Percentiles rank a stretch among this genome's conserved stretches.
These are phyloP conservation scores for Herpetotheres cachinnans DNA, from an alignment of 2,113 vertebrate species.

Conservation along the genomic window DNA sequence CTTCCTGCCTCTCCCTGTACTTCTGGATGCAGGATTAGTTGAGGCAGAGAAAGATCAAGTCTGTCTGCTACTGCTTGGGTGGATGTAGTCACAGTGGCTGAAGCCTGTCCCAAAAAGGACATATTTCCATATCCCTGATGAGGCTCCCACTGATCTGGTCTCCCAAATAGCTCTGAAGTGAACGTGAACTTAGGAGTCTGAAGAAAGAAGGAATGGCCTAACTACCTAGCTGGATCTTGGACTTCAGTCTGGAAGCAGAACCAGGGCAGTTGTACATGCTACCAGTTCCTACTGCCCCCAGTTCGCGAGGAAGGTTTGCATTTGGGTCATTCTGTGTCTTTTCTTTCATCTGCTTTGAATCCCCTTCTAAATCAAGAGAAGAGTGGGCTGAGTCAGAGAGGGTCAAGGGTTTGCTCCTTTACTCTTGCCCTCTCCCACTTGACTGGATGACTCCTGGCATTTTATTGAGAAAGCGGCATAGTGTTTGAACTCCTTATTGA, in stretches of 20 bases:
- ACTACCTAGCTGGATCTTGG: not conserved
- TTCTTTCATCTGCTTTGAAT: not conserved
- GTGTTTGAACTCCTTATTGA: constrained; percentile 42
- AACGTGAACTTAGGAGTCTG: not conserved
- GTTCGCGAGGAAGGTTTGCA: not conserved
- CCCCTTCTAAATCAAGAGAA: not conserved
- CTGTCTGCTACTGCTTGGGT: not conserved
- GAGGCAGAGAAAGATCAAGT: not conserved
- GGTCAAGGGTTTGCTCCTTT: not conserved
- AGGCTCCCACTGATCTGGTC: not conserved
- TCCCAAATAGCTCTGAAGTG: not conserved
- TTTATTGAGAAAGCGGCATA: constrained; percentile 13
- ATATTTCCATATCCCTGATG: not conserved
- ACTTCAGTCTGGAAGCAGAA: not conserved
- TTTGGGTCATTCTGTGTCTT: not conserved
- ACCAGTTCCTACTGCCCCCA: not conserved
- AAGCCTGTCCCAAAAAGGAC: not conserved
- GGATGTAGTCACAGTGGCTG: not conserved
- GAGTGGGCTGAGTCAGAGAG: not conserved
- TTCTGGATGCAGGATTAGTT: not conserved
- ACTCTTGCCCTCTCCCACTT: not conserved
- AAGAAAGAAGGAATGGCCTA: not conserved
- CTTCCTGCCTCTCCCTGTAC: not conserved
- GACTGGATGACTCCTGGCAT: not conserved
- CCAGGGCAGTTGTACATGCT: not conserved